Evolutionary conservation across 2,113 vertebrate species (phyloP).

Genomic region (Aegypius monachus): DNA sequence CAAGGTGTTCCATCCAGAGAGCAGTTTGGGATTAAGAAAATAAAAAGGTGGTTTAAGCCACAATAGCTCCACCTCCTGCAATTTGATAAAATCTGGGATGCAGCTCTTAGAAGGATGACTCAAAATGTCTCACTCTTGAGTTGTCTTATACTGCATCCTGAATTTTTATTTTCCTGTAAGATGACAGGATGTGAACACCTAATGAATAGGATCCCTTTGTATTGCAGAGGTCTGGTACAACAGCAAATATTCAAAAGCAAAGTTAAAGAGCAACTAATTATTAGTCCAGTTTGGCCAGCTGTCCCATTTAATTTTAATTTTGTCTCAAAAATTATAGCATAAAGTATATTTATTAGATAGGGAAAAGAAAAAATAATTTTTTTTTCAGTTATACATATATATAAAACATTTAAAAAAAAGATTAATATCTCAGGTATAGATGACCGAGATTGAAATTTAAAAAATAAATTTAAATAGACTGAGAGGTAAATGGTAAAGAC

Average conservation of each 20-base stretch:
- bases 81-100: constrained; percentile 28
- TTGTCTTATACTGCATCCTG: not conserved
- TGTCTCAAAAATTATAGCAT: not conserved
- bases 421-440: not conserved
- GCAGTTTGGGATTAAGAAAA: constrained; percentile 7
- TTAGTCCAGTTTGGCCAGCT: not conserved
- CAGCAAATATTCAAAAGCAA: not conserved
- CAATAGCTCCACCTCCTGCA: constrained; percentile 10
- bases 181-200: not conserved
- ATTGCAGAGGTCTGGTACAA: not conserved
- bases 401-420: not conserved
- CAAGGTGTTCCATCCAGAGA: not conserved
- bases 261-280: not conserved
- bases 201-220: not conserved
- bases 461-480: not conserved
- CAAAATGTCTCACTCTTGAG: constrained; percentile 10
- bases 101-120: constrained; percentile 8
- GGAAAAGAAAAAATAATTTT: not conserved
- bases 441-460: not conserved
- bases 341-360: not conserved
- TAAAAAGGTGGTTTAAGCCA: not conserved
- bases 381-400: not conserved
- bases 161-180: not conserved
- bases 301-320: not conserved
- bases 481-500: not conserved